Percentiles rank a stretch among this genome's conserved stretches.
Evolutionary conservation across 2,113 vertebrate species (phyloP).

Genomic region (Scatophagus argus): DNA sequence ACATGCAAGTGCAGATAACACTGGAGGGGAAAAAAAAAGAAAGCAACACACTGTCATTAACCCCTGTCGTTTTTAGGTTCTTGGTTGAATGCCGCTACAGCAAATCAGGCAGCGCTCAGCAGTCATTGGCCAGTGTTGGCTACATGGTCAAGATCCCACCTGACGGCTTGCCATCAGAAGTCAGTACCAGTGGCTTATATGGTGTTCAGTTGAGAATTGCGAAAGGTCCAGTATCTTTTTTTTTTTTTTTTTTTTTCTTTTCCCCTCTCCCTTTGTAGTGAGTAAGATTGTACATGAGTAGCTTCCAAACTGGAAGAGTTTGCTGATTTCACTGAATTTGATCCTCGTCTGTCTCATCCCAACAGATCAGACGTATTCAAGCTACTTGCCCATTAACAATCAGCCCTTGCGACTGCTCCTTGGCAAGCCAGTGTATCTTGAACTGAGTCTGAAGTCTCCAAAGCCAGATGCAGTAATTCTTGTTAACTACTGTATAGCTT

Average conservation of each 20-base stretch:
- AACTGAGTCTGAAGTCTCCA: conserved; percentile 66
- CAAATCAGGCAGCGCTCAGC: background rate
- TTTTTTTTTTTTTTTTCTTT: too few relatives aligned
- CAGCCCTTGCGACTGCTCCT: conserved; percentile 74
- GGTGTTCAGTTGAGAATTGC: conserved; percentile 76
- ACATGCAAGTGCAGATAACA: background rate
- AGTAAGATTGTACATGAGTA: background rate
- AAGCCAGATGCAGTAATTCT: conserved; percentile 67
- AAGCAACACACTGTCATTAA: background rate
- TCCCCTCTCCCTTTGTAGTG: too few relatives aligned
- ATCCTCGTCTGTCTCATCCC: background rate
- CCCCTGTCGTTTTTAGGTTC: conserved; percentile 56
- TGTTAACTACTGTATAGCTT: conserved; percentile 84
- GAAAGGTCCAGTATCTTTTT: conserved; percentile 66
- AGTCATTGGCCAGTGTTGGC: conserved; percentile 56
- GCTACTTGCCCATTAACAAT: conserved; percentile 58
- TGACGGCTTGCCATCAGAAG: background rate
- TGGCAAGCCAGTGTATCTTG: conserved; percentile 77
- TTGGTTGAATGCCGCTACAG: conserved; percentile 81
- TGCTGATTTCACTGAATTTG: background rate
- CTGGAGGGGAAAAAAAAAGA: too few relatives aligned
- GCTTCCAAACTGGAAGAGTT: background rate
- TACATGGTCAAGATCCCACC: conserved; percentile 75
- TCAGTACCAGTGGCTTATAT: conserved; percentile 55
- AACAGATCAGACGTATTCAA: conserved; percentile 70